These are phyloP conservation scores for Gryllus longicercus DNA, from an alignment of 2,888 invertebrate species.

Conservation along the genomic window DNA sequence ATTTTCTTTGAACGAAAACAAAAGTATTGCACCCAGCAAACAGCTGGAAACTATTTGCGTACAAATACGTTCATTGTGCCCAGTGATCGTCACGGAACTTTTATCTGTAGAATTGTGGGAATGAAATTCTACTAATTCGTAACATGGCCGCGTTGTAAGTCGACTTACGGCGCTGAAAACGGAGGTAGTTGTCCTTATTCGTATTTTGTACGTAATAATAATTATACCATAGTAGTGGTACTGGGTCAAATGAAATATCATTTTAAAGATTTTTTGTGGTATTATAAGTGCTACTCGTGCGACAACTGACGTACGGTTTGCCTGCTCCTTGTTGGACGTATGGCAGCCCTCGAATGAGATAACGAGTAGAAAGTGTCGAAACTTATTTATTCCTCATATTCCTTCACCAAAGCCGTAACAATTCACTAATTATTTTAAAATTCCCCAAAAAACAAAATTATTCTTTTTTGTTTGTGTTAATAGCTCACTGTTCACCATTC, in stretches of 20 bases:
- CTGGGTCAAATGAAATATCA: slow-evolving; percentile 28
- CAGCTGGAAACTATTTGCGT: neutral
- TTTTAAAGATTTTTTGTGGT: neutral
- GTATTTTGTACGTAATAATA: neutral
- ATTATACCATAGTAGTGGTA: neutral
- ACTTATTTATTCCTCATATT: too few species aligned
- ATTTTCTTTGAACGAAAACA: neutral
- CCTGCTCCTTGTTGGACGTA: slow-evolving; percentile 29
- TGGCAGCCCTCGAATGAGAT: slow-evolving; percentile 33
- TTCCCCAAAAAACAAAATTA: too few species aligned
- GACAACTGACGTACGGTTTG: neutral
- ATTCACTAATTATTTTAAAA: too few species aligned
- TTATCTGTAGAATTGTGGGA: slow-evolving; percentile 32
- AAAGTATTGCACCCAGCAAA: neutral
- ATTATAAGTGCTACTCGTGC: neutral
- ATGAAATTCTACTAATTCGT: slow-evolving; percentile 40
- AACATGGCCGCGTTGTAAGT: slow-evolving; percentile 48
- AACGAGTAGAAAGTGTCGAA: slow-evolving; percentile 29
- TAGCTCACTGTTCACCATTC: too few species aligned
- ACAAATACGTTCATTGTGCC: slow-evolving; percentile 23
- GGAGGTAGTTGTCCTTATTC: slow-evolving; percentile 28
- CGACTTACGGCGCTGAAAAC: slow-evolving; percentile 45
- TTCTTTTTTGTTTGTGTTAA: too few species aligned
- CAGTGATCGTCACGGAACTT: slow-evolving; percentile 27
- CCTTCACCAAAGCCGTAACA: too few species aligned